These are phyloP conservation scores for Omphaloscelis lunosa DNA, from an alignment of 2,888 invertebrate genomes.

Conservation along the genomic window DNA sequence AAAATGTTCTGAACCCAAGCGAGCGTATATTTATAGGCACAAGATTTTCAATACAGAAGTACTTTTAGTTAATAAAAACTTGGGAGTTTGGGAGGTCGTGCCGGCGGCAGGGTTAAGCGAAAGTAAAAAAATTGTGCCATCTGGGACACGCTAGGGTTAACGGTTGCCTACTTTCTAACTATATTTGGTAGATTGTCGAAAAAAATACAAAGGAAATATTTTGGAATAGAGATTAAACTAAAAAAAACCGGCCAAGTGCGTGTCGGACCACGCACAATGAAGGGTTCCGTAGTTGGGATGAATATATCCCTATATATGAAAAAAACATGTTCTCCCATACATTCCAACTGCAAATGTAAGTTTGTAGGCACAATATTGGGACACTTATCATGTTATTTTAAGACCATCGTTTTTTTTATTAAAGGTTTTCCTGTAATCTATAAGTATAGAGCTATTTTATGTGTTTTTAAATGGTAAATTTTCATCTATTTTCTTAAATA, in stretches of 20 bases:
- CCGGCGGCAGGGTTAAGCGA: slow-evolving; percentile 24
- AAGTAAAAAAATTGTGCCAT: slow-evolving; percentile 46
- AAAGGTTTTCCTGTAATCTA: too few species aligned
- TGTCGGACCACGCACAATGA: too few species aligned
- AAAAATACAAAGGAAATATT: slow-evolving; percentile 4
- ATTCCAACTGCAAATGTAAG: too few species aligned
- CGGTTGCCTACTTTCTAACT: slow-evolving; percentile 16
- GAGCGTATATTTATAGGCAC: slow-evolving; percentile 22
- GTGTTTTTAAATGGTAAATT: too few species aligned
- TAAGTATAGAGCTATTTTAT: too few species aligned
- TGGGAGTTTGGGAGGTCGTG: slow-evolving; percentile 31
- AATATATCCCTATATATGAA: too few species aligned
- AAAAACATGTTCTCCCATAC: too few species aligned
- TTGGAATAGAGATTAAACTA: not conserved
- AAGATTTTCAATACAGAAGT: slow-evolving; percentile 39
- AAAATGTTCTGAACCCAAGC: slow-evolving; percentile 6
- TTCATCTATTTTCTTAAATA: too few species aligned
- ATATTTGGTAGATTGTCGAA: slow-evolving; percentile 3
- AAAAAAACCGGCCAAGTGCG: not conserved
- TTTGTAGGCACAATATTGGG: too few species aligned
- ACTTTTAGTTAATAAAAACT: slow-evolving; percentile 46
- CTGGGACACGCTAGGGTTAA: slow-evolving; percentile 33
- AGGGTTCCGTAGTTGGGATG: too few species aligned
- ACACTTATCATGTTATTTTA: too few species aligned
- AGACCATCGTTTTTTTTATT: too few species aligned